These are phyloP conservation scores for Callyntrura guangdongensis DNA, from an alignment of 2,888 invertebrate species.

Conservation along the genomic window DNA sequence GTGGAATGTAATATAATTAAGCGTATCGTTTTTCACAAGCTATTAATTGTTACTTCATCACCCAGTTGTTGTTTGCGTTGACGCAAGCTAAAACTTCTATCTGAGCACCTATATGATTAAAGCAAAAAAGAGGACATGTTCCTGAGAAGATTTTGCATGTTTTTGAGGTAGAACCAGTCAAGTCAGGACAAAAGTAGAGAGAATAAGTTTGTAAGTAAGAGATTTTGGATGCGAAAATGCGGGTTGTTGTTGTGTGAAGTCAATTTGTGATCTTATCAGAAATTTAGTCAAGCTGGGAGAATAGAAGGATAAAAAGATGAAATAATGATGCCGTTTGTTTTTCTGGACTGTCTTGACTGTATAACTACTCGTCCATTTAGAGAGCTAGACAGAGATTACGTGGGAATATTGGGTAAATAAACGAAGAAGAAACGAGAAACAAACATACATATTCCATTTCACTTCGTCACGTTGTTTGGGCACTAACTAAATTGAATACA, in stretches of 20 bases:
- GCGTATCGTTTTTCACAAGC: background rate
- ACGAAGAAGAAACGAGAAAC: background rate
- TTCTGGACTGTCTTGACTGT: background rate
- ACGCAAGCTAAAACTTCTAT: too few relatives aligned
- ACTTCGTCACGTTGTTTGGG: too few relatives aligned
- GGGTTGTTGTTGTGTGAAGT: too few relatives aligned
- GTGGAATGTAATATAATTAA: slow-evolving; percentile 11
- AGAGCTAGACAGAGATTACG: slow-evolving; percentile 28
- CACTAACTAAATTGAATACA: too few relatives aligned
- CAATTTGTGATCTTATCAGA: background rate
- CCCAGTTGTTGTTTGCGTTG: too few relatives aligned
- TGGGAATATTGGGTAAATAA: slow-evolving; percentile 40
- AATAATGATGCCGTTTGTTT: background rate
- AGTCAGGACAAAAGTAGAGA: background rate
- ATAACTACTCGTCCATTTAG: background rate
- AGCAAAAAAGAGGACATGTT: background rate
- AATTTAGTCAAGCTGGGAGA: background rate
- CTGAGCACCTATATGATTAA: background rate
- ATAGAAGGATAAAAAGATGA: background rate
- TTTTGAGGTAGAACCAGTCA: background rate
- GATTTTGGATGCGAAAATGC: background rate
- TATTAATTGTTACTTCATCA: too few relatives aligned
- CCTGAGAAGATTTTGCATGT: background rate
- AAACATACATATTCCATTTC: background rate
- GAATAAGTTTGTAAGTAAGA: background rate